Conservation (phyloP, 2,797 vertebrate species). For the Potorous gilbertii region DNA sequence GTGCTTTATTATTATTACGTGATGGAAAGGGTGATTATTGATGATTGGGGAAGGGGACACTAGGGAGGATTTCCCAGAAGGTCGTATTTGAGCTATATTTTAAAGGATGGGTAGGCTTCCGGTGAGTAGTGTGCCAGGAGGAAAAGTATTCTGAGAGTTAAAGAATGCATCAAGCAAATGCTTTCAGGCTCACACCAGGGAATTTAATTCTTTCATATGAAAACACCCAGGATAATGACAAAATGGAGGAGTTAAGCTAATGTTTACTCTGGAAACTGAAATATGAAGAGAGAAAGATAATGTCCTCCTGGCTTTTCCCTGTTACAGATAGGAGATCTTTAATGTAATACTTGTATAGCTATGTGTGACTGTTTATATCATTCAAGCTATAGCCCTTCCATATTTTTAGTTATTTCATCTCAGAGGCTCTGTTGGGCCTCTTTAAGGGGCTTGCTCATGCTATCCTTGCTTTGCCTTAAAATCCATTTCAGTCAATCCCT, state of each 20-base stretch:
- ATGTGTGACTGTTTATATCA: not conserved
- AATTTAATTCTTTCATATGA: not conserved
- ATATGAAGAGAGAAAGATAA: not conserved
- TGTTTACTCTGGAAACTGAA: not conserved
- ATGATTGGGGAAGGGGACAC: not conserved
- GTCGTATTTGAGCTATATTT: not conserved
- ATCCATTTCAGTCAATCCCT: not conserved
- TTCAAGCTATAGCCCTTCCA: not conserved
- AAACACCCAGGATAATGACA: not conserved
- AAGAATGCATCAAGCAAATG: not conserved
- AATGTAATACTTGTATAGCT: not conserved
- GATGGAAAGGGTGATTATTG: not conserved
- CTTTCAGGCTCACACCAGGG: not conserved
- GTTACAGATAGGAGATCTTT: not conserved
- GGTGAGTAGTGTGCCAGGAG: not conserved
- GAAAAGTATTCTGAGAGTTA: not conserved
- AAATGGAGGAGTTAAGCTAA: not conserved
- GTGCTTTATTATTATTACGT: not conserved
- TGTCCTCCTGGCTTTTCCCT: not conserved
- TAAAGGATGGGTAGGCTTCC: not conserved
- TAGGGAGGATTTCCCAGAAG: not conserved
- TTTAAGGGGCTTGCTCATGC: not conserved
- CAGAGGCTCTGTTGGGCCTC: not conserved
- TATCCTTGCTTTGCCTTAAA: not conserved
- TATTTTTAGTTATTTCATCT: not conserved